Evolutionary conservation across 2,113 vertebrate genomes (phyloP), one percentile per base, ranked within the genome.

Genomic region (Aegithalos caudatus): DNA sequence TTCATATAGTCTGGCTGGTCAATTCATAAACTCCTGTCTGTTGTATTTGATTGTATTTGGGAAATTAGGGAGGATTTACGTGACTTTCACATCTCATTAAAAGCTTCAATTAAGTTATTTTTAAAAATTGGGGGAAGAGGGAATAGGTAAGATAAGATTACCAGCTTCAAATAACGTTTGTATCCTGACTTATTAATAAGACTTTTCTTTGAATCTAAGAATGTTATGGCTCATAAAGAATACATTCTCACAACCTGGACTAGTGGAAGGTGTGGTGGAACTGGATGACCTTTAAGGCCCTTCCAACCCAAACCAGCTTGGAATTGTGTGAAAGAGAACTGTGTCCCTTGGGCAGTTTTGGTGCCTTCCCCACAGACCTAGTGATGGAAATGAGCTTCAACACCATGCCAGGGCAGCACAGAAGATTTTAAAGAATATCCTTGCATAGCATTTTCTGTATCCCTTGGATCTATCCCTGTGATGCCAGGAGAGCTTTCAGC

Each of bases 341-440:
- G 8, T 69, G 25, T 83, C 22, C 16, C 45, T 35, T n/a, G 31
- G 54, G 2, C 15, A 11, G 20, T 83, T 91, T 57, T 47, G 29
- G 15, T 71, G 35, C 20, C 24, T 86, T 58, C 35, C 44, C 29
- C 38, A 9, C 35, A 44, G 48, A 15, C 7, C 3, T 76, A 38
- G 20, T 42, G 35, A 17, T 25, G 67, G 76, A 81, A 62, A 33
- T 42, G 57, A 24, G 14, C 29, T 83, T 76, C n/a, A 61, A 4
- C 56, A 11, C 11, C 0, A 1, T 33, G 19, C 61, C 0, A 3
- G 25, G 44, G n/a, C 11, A n/a, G 9, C 23, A 19, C n/a, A 16
- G 50, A 38, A 13, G 23, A 17, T 54, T 64, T 80, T 65, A 48
- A 35, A 42, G n/a, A 37, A 29, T n/a, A 69, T 33, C 17, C 31